A percentile compares a stretch with the other conserved stretches of the same genome.
Evolutionary conservation across 2,797 vertebrate genomes (phyloP).

Genomic region (Oreochromis mossambicus): DNA sequence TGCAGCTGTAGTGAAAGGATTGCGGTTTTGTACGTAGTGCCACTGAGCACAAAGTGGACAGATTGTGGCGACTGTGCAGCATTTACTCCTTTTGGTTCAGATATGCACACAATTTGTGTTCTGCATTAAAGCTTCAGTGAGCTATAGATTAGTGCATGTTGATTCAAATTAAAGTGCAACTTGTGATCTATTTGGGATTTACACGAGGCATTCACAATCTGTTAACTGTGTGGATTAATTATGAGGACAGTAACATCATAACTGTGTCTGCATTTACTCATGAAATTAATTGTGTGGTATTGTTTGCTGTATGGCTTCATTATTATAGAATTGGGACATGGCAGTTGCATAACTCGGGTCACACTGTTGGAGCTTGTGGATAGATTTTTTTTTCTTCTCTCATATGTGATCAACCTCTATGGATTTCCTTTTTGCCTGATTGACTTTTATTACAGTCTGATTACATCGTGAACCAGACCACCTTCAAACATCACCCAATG

Average conservation of each 20-base stretch:
- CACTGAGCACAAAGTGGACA: background rate
- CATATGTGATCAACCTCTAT: background rate
- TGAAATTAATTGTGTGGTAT: background rate
- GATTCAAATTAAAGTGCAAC: conserved; percentile 34
- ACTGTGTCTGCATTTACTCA: background rate
- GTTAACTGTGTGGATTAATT: background rate
- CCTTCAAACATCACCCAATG: background rate
- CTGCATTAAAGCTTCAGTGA: background rate
- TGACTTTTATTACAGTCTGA: background rate
- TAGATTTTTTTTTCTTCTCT: background rate
- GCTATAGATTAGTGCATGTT: background rate
- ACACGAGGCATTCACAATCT: background rate
- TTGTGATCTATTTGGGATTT: conserved; percentile 8
- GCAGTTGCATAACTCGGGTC: background rate
- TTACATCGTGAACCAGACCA: background rate
- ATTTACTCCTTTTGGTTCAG: background rate
- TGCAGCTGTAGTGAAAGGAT: conserved; percentile 18
- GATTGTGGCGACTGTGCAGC: background rate
- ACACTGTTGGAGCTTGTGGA: background rate
- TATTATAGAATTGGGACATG: background rate
- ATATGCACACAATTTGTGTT: background rate
- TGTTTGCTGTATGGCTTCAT: background rate
- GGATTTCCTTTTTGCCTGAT: conserved; percentile 1
- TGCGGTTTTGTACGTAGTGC: background rate
- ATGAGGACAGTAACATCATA: background rate